A percentile compares a stretch with the other conserved stretches of the same genome.
Conservation (phyloP, 2,113 vertebrate genomes). For the Chrysochloris asiatica region DNA sequence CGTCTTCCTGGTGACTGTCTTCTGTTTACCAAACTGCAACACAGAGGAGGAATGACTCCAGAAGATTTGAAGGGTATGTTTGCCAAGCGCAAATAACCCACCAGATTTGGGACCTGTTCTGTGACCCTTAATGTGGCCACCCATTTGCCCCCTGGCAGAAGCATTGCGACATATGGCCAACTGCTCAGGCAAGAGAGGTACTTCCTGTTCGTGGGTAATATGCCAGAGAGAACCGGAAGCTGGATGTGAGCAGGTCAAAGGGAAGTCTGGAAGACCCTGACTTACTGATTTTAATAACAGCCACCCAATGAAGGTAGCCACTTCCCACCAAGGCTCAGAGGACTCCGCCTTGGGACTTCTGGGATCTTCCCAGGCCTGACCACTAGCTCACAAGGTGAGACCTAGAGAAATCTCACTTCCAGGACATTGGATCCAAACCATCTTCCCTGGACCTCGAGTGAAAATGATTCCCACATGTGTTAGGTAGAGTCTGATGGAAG, state of each 20-base stretch:
- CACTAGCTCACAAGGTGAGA: not conserved
- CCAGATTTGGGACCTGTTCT: too few relatives aligned
- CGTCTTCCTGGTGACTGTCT: constrained; percentile 45
- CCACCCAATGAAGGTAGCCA: not conserved
- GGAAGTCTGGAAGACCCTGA: not conserved
- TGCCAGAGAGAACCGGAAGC: not conserved
- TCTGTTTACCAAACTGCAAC: constrained; percentile 52
- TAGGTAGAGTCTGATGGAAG: too few relatives aligned
- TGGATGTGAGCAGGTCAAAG: not conserved
- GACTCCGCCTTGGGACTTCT: not conserved
- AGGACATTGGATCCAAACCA: not conserved
- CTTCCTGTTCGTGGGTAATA: not conserved
- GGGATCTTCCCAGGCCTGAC: not conserved
- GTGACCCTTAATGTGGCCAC: rapidly evolving
- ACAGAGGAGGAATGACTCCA: not conserved
- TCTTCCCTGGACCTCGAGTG: not conserved
- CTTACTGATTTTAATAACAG: constrained; percentile 22
- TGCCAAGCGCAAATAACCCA: not conserved
- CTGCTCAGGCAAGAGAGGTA: too few relatives aligned
- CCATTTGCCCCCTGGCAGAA: too few relatives aligned
- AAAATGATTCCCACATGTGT: not conserved
- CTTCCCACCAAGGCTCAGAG: not conserved
- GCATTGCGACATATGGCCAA: not conserved
- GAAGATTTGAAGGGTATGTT: not conserved
- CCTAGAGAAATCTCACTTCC: not conserved